Evolutionary conservation across 2,797 vertebrate genomes (phyloP).

Genomic region (Labeo calbasu): DNA sequence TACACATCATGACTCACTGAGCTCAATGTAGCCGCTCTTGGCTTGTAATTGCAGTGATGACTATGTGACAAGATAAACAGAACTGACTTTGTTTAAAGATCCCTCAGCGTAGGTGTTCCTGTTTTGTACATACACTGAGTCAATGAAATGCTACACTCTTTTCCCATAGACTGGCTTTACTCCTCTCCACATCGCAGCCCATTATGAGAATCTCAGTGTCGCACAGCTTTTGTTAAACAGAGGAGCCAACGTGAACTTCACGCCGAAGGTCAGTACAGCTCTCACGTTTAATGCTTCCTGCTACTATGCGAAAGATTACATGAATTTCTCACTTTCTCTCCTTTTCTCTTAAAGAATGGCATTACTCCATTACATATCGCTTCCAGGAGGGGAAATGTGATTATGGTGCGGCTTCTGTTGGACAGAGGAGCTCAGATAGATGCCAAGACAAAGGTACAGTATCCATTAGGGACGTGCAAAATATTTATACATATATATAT

Average conservation of each 20-base stretch:
- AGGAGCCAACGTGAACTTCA: constrained; percentile 96
- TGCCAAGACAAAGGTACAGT: constrained; percentile 90
- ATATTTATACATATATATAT: neutral
- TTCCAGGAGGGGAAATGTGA: constrained; percentile 92
- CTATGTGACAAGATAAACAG: constrained; percentile 33
- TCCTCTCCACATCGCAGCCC: constrained; percentile 96
- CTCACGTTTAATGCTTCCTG: neutral
- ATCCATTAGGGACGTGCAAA: neutral
- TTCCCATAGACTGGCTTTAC: constrained; percentile 91
- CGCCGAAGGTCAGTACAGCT: constrained; percentile 86
- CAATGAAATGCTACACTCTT: constrained; percentile 30
- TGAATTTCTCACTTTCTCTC: neutral
- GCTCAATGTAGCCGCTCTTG: constrained; percentile 10
- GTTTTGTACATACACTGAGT: constrained; percentile 35
- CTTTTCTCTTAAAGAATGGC: constrained; percentile 82
- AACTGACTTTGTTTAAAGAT: constrained; percentile 39
- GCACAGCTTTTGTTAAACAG: constrained; percentile 92
- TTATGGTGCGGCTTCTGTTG: constrained; percentile 95
- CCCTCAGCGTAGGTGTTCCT: constrained; percentile 19
- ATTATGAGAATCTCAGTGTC: constrained; percentile 97
- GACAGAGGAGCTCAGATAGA: constrained; percentile 95
- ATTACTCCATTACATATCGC: constrained; percentile 98
- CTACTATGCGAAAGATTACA: constrained; percentile 8
- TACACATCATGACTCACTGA: constrained; percentile 47
- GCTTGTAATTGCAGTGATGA: constrained; percentile 32